phyloP scores from a whole-genome alignment of 2,113 vertebrate species.

The Cephalopholis sonnerati region DNA sequence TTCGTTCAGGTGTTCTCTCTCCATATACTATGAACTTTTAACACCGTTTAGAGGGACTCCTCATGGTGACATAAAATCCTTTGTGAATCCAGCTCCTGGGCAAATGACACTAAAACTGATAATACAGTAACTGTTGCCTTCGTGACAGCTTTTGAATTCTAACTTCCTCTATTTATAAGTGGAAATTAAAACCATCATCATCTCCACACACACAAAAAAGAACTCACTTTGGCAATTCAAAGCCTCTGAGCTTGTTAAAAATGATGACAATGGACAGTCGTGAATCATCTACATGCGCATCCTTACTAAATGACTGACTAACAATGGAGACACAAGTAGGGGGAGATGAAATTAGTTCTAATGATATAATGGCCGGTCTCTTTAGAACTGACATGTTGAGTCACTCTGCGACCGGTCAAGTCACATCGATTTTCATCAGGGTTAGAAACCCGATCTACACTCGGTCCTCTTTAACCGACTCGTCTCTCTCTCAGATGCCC shows the following conservation, averaged over 20 bases:
- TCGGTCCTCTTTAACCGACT: conserved; percentile 67
- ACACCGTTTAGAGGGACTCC: conserved; percentile 4
- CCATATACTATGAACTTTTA: background rate
- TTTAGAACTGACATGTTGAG: conserved; percentile 81
- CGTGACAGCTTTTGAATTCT: conserved; percentile 23
- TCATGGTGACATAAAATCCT: background rate
- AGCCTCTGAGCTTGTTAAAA: conserved; percentile 55
- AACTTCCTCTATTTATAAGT: conserved; percentile 11
- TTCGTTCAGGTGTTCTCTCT: background rate
- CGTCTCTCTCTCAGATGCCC: conserved; percentile 75
- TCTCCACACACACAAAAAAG: conserved; percentile 18
- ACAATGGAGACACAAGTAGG: conserved; percentile 76
- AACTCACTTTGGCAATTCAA: conserved; percentile 27
- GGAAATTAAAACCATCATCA: conserved; percentile 31
- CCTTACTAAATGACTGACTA: conserved; percentile 71
- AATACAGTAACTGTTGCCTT: background rate
- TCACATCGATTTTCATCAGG: conserved; percentile 83
- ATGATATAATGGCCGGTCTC: conserved; percentile 82
- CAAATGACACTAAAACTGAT: conserved; percentile 1
- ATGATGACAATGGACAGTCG: conserved; percentile 75
- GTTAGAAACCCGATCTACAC: conserved; percentile 77
- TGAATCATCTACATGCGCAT: conserved; percentile 73
- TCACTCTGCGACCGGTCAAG: conserved; percentile 80
- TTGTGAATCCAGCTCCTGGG: background rate
- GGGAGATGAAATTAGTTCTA: conserved; percentile 81